These are phyloP conservation scores for Thermophis baileyi DNA, from an alignment of 2,113 vertebrate genomes.

Conservation along the genomic window DNA sequence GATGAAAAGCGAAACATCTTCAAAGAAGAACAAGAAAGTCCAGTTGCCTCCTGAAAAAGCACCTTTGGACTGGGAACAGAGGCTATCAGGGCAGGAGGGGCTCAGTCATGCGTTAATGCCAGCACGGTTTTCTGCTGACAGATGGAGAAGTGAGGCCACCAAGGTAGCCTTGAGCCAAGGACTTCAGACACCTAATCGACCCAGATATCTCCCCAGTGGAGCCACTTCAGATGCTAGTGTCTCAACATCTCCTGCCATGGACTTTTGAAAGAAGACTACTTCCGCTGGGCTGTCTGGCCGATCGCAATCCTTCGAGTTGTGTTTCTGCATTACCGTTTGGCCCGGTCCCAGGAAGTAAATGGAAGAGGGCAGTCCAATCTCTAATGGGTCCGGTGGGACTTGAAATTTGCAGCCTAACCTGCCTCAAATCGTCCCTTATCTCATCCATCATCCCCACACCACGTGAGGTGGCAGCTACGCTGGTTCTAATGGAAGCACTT, in stretches of 20 bases:
- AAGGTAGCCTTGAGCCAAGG: neutral
- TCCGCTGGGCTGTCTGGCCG: neutral
- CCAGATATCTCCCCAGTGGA: neutral
- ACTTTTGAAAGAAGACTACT: neutral
- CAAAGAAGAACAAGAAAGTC: too few species aligned
- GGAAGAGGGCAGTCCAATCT: neutral
- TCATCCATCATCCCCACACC: neutral
- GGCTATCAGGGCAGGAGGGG: neutral
- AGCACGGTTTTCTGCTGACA: neutral
- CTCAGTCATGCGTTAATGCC: neutral
- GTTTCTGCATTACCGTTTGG: neutral
- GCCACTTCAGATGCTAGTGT: neutral
- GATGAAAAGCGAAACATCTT: too few species aligned
- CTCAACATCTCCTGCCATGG: neutral
- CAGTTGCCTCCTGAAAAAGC: too few species aligned
- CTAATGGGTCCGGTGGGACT: neutral
- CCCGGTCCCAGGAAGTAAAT: neutral
- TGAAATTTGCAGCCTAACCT: neutral
- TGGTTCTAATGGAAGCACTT: neutral
- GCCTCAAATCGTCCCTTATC: neutral
- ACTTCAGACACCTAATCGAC: neutral
- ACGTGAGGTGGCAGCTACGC: neutral
- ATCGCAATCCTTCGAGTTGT: neutral
- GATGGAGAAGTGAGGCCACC: neutral
- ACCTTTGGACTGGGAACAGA: neutral